Base-by-base conservation (phyloP, 2,113 vertebrate genomes). In the Mesoclemmys tuberculata region DNA sequence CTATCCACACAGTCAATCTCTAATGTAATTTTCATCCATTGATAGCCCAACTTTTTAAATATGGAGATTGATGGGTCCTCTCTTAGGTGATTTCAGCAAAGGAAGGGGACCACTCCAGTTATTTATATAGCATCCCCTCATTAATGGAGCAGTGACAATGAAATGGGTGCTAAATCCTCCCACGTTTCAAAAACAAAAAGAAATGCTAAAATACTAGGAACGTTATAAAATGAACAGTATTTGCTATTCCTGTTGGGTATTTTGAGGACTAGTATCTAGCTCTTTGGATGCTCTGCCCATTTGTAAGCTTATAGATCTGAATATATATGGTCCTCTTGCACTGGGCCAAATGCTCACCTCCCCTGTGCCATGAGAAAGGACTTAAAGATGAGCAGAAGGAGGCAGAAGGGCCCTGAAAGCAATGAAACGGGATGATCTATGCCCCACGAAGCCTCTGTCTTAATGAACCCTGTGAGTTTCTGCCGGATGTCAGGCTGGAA, bases 321-420 rank as follows among this genome's bases (percentile, higher is more conserved):
- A 87, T 38, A 75, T 0, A 0, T 4, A n/a, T 2, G 29, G 21
- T 80, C 74, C 24, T 82, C 83, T 82, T 64, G 2, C 4, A 81
- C 82, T 0, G 0, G 64, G 77, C 80, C 0, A 0, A 21, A 46
- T 41, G 38, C 74, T 79, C 84, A 41, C 38, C 19, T 61, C 18
- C 56, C 74, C 51, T 85, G 56, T 83, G 52, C 46, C 58, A 52
- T 2, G 0, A 56, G 90, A 49, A 55, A 19, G 11, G 5, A 68
- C 64, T 86, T 1, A 2, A 2, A 85, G 19, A 79, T 12, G 29
- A 91, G 5, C 1, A 1, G 80, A 91, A 49, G 11, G 90, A 82
- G 35, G 18, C n/a, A 71, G 64, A 71, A 61, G 84, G 24, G 54
- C 19, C 35, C n/a, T 5, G 9, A 71, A 71, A 71, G 35, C 64